phyloP scores from a whole-genome alignment of 2,797 vertebrate genomes.

The Melanotaenia maccullochi region DNA sequence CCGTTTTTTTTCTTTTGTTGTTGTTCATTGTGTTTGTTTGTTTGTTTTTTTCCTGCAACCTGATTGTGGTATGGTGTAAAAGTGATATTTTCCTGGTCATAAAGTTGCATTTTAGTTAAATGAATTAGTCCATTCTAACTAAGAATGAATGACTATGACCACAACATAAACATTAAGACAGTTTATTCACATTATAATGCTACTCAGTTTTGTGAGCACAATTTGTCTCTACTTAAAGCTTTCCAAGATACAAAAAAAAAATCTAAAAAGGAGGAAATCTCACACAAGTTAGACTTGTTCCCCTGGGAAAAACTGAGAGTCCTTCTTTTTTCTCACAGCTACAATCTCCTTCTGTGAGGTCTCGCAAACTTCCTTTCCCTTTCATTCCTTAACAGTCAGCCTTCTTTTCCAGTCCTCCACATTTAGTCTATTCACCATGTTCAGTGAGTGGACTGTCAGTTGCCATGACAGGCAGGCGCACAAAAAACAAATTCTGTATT shows the following conservation, averaged over 20 bases:
- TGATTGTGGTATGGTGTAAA: neutral
- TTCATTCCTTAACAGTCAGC: conserved; percentile 61
- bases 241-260: conserved; percentile 8
- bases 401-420: conserved; percentile 60
- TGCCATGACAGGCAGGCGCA: conserved; percentile 63
- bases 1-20: neutral
- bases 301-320: conserved; percentile 48
- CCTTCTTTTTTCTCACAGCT: conserved; percentile 39
- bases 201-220: conserved; percentile 14
- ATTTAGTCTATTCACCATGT: conserved; percentile 53
- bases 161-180: neutral
- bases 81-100: neutral
- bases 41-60: neutral
- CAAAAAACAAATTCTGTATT: conserved; percentile 58
- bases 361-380: conserved; percentile 56
- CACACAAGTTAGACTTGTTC: conserved; percentile 49
- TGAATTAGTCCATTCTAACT: neutral
- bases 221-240: conserved; percentile 4
- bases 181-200: neutral
- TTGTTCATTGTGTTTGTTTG: neutral
- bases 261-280: conserved; percentile 22
- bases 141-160: neutral
- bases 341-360: conserved; percentile 65
- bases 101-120: neutral
- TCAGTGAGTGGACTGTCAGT: conserved; percentile 58